Conservation (phyloP, 2,797 vertebrate species). For the Cirrhinus mrigala region DNA sequence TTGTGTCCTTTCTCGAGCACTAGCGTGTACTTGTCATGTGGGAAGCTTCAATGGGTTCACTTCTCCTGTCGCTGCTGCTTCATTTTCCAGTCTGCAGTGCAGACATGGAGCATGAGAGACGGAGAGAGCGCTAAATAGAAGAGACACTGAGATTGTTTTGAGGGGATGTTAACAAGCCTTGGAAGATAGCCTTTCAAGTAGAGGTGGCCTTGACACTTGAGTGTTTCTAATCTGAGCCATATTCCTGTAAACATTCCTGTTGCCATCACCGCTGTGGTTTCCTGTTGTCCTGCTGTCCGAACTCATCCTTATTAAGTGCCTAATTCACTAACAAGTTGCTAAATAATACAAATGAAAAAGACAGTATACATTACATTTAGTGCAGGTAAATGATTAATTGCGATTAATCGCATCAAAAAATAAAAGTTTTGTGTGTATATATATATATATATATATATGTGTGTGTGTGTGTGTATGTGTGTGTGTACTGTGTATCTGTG, state of each 20-base stretch:
- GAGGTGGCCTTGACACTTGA: constrained; percentile 35
- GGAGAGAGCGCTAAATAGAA: neutral
- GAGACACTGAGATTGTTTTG: constrained; percentile 24
- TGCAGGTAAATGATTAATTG: too few relatives aligned
- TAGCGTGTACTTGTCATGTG: constrained; percentile 36
- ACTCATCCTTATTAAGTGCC: neutral
- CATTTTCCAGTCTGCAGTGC: constrained; percentile 14
- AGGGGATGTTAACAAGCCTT: constrained; percentile 34
- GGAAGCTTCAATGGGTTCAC: constrained; percentile 50
- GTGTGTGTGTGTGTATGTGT: too few relatives aligned
- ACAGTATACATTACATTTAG: neutral
- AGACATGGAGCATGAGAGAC: constrained; percentile 4
- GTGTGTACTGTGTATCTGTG: too few relatives aligned
- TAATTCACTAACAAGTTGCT: neutral
- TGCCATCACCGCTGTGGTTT: neutral
- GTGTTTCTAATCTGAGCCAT: constrained; percentile 25
- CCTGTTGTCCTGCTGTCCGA: constrained; percentile 11
- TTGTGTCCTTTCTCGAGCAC: constrained; percentile 36
- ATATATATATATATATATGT: too few relatives aligned
- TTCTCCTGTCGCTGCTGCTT: constrained; percentile 46
- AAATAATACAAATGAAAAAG: neutral
- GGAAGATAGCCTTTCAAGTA: constrained; percentile 31
- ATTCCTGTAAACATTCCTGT: constrained; percentile 31
- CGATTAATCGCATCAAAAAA: too few relatives aligned
- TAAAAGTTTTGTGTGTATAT: too few relatives aligned